Evolutionary conservation across 2,113 vertebrate genomes (phyloP), one percentile per base, ranked within the genome.

Genomic region (Dicaeum eximium): DNA sequence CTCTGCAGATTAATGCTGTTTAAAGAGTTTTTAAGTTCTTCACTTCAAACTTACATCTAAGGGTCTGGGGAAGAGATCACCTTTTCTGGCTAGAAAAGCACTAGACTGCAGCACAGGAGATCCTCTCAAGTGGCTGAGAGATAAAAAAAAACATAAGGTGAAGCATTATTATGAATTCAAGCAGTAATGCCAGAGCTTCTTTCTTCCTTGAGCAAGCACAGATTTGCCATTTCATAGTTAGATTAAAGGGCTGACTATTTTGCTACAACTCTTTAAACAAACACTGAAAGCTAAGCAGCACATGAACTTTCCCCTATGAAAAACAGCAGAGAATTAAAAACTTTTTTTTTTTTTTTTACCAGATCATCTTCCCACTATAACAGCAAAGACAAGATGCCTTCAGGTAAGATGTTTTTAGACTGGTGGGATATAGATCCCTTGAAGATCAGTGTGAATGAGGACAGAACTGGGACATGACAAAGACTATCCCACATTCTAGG

Each of bases 131-230:
- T 60, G 64, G 38, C 67, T 89, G 56, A 66, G 25, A 80, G 70
- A 60, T 71, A 90, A 62, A 87, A 67, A 78, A 38, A 42, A 70
- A 28, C 48, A 47, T 84, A 74, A 93, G 54, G 25, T 69, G 42
- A 83, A 87, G 23, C 40, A 83, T 75, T 69, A 64, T 93, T 91
- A 81, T 50, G n/a, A 45, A 93, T 90, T 93, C 86, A 86, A 83
- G 75, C 27, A 44, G 60, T n/a, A 90, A 78, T 47, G 15, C 42
- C 64, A 88, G 47, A 53, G 24, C 17, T 88, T 60, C 17, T 38
- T 83, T 80, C 33, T 75, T 93, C 42, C 71, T 86, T 79, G 56
- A 90, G 53, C 8, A 82, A 92, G 44, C 16, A 91, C 12, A 69
- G 66, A 70, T 69, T 74, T 95, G 9, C 19, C 28, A 45, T 85